Base-by-base conservation (phyloP, 2,888 invertebrate genomes). In the Helleia helle region DNA sequence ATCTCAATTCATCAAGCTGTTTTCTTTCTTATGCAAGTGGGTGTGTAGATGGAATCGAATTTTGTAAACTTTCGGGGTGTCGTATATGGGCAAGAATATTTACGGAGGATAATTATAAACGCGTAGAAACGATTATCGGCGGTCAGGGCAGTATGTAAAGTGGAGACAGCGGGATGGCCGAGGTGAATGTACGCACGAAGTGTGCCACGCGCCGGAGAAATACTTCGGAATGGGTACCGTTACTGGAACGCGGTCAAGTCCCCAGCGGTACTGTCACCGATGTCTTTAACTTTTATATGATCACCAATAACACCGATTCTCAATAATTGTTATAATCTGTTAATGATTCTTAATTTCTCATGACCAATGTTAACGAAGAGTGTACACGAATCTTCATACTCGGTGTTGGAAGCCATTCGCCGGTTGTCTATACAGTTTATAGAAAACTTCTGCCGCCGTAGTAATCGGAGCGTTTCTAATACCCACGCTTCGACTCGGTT, bases 391-490 rank as follows among this genome's bases (percentile, higher is more conserved):
- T n/a, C n/a, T n/a, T n/a, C n/a, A n/a, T n/a, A n/a, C n/a, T n/a
- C n/a, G n/a, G n/a, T n/a, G n/a, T n/a, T n/a, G n/a, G n/a, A n/a
- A n/a, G n/a, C n/a, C n/a, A n/a, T n/a, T n/a, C n/a, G n/a, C n/a
- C n/a, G n/a, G n/a, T n/a, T n/a, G n/a, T n/a, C n/a, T 5, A 3
- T 22, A 22, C 8, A 9, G 18, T 11, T 38, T 46, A 39, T 40
- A 40, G 40, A 34, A 31, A 40, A 44, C 43, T 48, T 44, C 44
- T 44, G 51, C 55, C 54, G 62, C 62, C 79, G 73, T 70, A 74
- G 83, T 79, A 81, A 83, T 75, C 77, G 83, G 83, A 83, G 80
- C 83, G 79, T 81, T 83, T 83, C 80, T 83, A 81, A 83, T 84
- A 84, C 76, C 74, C 76, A 76, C 80, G 80, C 79, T 81, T 76